Percentiles rank a stretch among this genome's conserved stretches.
Evolutionary conservation across 2,113 vertebrate genomes (phyloP).

Genomic region (Ranitomeya variabilis): DNA sequence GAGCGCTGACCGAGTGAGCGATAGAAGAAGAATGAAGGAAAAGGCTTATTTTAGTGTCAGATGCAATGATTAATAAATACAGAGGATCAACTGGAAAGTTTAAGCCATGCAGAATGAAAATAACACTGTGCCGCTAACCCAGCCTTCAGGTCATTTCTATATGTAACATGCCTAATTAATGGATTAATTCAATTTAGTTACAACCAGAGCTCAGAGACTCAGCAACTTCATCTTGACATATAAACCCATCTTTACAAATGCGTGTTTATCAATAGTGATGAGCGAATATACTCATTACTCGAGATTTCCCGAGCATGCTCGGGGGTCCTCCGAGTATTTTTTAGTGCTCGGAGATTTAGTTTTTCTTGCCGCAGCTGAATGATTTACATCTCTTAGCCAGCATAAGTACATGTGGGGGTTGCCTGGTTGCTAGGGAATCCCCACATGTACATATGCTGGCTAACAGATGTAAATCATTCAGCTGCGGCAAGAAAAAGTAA

Average conservation of each 20-base stretch:
- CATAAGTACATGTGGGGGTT: no score
- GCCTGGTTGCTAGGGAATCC: no score
- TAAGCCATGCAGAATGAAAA: not conserved
- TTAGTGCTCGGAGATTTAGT: no score
- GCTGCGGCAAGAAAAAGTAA: no score
- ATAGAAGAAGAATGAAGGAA: conserved; percentile 25
- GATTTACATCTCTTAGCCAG: no score
- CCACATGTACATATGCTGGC: no score
- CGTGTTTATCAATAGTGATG: not conserved
- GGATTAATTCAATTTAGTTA: not conserved
- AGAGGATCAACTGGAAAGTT: not conserved
- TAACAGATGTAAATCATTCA: no score
- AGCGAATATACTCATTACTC: no score
- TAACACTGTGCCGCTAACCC: not conserved
- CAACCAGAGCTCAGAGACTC: not conserved
- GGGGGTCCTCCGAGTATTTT: no score
- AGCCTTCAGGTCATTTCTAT: not conserved
- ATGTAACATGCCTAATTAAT: not conserved
- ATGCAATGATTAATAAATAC: conserved; percentile 13
- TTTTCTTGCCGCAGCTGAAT: no score
- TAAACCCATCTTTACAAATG: not conserved
- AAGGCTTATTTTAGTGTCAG: conserved; percentile 29
- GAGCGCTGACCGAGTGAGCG: conserved; percentile 19
- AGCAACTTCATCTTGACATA: not conserved
- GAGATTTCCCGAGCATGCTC: no score